These are phyloP conservation scores for Pangasianodon gigas DNA, from an alignment of 2,113 vertebrate genomes.

Conservation along the genomic window DNA sequence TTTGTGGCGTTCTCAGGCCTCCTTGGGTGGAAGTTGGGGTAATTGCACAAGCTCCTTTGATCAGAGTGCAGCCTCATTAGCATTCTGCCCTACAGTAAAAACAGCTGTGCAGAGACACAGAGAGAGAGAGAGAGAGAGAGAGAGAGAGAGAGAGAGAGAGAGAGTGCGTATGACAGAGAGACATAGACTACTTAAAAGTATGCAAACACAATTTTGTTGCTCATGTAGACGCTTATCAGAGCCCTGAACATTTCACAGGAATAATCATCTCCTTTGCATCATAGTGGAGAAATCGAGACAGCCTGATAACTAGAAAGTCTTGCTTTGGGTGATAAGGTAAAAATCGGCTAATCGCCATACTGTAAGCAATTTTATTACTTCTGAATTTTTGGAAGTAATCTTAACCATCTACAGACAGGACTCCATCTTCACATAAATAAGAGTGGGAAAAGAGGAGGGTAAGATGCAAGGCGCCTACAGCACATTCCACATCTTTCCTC, in stretches of 20 bases:
- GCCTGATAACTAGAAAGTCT: constrained; percentile 15
- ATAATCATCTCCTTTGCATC: constrained; percentile 60
- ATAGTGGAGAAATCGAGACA: constrained; percentile 36
- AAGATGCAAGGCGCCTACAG: constrained; percentile 49
- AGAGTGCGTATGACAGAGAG: constrained; percentile 50
- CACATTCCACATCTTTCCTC: constrained; percentile 61
- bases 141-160: constrained; percentile 31
- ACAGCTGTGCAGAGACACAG: constrained; percentile 48
- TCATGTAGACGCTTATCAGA: constrained; percentile 70
- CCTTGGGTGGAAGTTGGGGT: constrained; percentile 51
- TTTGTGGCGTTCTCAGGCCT: constrained; percentile 47
- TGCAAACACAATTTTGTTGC: constrained; percentile 54
- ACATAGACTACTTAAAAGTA: constrained; percentile 53
- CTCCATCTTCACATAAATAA: constrained; percentile 53
- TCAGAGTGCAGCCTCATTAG: constrained; percentile 55
- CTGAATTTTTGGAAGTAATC: constrained; percentile 3
- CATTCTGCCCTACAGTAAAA: constrained; percentile 61
- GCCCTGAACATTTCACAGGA: constrained; percentile 60
- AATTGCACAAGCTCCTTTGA: constrained; percentile 55
- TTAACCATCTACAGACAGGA: constrained; percentile 9
- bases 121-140: constrained; percentile 2
- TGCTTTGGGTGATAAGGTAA: neutral
- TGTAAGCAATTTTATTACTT: constrained; percentile 27
- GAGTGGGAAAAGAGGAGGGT: constrained; percentile 42
- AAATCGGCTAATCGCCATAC: neutral